Base-by-base conservation (phyloP, 2,113 vertebrate genomes). In the Rhinoderma darwinii region DNA sequence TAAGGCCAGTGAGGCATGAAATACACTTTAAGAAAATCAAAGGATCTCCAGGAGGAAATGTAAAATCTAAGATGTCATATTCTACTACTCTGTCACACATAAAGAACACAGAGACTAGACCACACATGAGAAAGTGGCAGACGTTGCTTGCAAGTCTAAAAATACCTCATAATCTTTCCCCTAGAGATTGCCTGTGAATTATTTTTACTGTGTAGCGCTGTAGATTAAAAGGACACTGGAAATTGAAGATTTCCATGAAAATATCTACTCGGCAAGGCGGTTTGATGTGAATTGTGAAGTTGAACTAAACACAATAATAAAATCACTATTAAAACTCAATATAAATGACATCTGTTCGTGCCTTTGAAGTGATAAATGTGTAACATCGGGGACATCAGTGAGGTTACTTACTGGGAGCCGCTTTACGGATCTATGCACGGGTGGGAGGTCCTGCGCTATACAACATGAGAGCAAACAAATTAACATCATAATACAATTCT, bases 11-110 rank as follows among this genome's bases (percentile, higher is more conserved):
- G 75, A 78, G 75, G 75, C 75, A 51, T 78, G 75, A 51, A 72
- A 72, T 72, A 72, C 68, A 72, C 68, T 72, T 72, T 72, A 72
- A 50, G 75, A 35, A 78, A 78, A 78, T 78, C 44, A 54, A 78
- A 78, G 47, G 75, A 50, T 54, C 44, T 77, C 44, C 75, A 51
- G 75, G 50, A 78, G 50, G 75, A 78, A 51, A 78, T 51, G 44
- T 50, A 78, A 78, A 78, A 35, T 51, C 44, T 78, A 51, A 78
- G 50, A 35, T 51, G 75, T 78, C 47, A 78, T 78, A 51, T 78
- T 78, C 75, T 51, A 54, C 75, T 35, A 30, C 74, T 77, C 44
- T 78, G 75, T 54, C 27, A 78, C 47, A 78, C 74, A 76, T 68
- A 76, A 76, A 50, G 74, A 47, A 76, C 43, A 47, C 44, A 78